Evolutionary conservation across 2,113 vertebrate genomes (phyloP).

Genomic region (Podiceps cristatus): DNA sequence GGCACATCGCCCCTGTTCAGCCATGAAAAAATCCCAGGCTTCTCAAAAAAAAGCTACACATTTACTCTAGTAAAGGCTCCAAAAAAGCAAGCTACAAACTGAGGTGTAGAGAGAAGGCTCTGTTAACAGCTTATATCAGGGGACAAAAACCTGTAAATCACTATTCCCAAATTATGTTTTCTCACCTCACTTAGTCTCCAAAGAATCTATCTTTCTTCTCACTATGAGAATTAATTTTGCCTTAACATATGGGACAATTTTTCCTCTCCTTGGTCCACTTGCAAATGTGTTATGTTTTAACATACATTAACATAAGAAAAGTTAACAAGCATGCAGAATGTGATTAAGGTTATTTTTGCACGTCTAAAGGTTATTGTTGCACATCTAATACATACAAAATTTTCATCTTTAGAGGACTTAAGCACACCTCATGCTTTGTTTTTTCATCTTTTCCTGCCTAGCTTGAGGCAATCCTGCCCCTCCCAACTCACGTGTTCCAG

Average conservation of each 20-base stretch:
- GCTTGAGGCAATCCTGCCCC: background rate
- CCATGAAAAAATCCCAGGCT: background rate
- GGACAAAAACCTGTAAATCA: background rate
- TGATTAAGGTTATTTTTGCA: background rate
- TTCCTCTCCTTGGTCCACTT: background rate
- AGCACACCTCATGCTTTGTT: background rate
- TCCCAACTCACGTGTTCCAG: fast-evolving
- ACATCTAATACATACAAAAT: background rate
- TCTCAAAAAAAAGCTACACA: fast-evolving
- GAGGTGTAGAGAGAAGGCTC: background rate
- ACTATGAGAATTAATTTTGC: background rate
- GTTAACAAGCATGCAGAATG: background rate
- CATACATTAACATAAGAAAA: background rate
- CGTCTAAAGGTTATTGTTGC: background rate
- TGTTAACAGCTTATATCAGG: background rate
- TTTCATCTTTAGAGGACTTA: background rate
- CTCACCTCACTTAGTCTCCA: background rate
- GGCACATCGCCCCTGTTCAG: background rate
- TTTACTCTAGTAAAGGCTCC: background rate
- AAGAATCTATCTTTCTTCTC: background rate
- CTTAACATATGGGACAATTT: background rate
- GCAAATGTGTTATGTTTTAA: too few species aligned
- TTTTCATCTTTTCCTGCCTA: background rate
- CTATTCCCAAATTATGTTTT: background rate
- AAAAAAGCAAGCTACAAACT: background rate